Percentiles rank a stretch among this genome's conserved stretches.
phyloP scores from a whole-genome alignment of 2,888 invertebrate species.

The Agonopterix arenella region DNA sequence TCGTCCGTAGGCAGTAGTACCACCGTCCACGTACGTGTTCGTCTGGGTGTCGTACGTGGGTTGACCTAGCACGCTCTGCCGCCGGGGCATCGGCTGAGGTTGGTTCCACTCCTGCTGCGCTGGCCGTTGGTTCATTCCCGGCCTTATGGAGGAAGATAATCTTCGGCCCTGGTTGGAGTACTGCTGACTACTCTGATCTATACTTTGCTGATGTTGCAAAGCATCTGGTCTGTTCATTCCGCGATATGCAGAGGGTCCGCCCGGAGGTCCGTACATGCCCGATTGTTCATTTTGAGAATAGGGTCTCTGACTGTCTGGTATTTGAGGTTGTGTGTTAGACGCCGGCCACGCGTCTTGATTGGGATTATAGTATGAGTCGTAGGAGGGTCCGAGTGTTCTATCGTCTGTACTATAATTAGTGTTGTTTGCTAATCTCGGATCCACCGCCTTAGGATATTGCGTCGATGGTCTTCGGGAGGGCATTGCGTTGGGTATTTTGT shows the following conservation, averaged over 20 bases:
- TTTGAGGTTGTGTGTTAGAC: conserved; percentile 36
- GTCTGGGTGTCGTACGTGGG: conserved; percentile 49
- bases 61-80: conserved; percentile 61
- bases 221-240: conserved; percentile 39
- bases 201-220: conserved; percentile 44
- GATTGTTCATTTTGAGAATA: conserved; percentile 46
- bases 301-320: conserved; percentile 45
- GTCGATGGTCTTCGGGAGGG: conserved; percentile 59
- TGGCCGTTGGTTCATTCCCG: conserved; percentile 45
- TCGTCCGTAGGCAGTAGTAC: conserved; percentile 40
- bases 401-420: conserved; percentile 52
- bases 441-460: conserved; percentile 38
- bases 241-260: conserved; percentile 33
- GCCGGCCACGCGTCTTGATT: conserved; percentile 55
- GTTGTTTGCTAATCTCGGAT: conserved; percentile 55
- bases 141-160: conserved; percentile 46
- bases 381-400: conserved; percentile 43
- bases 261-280: conserved; percentile 37
- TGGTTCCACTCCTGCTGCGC: conserved; percentile 53
- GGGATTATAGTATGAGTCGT: conserved; percentile 47
- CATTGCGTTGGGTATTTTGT: conserved; percentile 59
- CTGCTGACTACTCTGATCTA: conserved; percentile 57
- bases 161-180: conserved; percentile 52
- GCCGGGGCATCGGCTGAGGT: conserved; percentile 23
- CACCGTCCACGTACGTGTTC: conserved; percentile 41